phyloP scores from a whole-genome alignment of 2,797 vertebrate genomes.

The Gymnocypris eckloni region DNA sequence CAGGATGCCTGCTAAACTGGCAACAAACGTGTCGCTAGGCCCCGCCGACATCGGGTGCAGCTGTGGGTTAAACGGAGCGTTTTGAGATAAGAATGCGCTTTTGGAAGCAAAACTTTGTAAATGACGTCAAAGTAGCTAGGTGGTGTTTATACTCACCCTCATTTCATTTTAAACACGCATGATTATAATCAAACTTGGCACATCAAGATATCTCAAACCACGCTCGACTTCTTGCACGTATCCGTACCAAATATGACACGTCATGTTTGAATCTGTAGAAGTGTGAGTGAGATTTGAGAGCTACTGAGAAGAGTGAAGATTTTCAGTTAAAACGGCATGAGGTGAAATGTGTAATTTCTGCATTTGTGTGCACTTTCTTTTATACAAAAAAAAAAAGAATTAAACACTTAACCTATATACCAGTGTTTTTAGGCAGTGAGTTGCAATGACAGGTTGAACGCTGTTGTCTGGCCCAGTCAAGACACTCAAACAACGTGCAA shows the following conservation, averaged over 20 bases:
- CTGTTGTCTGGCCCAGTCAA: neutral
- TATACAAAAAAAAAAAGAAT: neutral
- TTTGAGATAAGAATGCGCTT: neutral
- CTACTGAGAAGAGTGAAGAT: neutral
- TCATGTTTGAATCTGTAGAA: neutral
- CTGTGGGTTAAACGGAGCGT: neutral
- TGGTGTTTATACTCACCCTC: neutral
- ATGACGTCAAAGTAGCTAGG: neutral
- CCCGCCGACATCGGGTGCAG: neutral
- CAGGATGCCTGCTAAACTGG: slow-evolving; percentile 8
- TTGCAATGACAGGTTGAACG: neutral
- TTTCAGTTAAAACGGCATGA: neutral
- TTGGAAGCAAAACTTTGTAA: neutral
- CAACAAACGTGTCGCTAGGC: neutral
- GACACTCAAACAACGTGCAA: neutral
- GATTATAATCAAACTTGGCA: neutral
- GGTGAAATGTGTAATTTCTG: neutral
- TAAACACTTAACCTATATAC: neutral
- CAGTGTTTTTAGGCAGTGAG: neutral
- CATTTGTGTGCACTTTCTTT: neutral
- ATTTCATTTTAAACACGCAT: neutral
- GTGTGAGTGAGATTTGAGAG: neutral
- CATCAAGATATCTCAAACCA: neutral
- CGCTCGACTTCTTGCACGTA: neutral
- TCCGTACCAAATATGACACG: neutral